Base-by-base conservation (phyloP, 2,888 invertebrate genomes). In the Caenorhabditis becei region DNA sequence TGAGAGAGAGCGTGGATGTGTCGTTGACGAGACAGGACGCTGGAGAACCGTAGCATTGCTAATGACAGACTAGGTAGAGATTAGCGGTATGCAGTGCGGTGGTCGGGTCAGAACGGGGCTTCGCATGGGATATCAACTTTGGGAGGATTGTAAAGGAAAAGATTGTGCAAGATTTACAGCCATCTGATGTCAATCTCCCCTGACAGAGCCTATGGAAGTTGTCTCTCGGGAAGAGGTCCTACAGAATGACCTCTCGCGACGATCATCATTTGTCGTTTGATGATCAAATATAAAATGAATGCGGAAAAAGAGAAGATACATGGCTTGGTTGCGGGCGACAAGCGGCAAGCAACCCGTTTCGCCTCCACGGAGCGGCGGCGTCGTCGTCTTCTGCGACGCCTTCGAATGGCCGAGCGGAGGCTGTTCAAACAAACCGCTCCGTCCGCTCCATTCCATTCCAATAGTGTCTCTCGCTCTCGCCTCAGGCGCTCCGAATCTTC, bases 241-340 rank as follows among this genome's bases (percentile, higher is more conserved):
- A 54, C 23, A 32, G 54, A 63, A 63, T 72, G 72, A 65, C 72
- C 72, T 72, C 58, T 65, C 47, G 56, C 18, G 32, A 65, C 47
- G 47, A 35, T 47, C 63, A 72, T 74, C 59, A 74, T 72, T 51
- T 63, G 44, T 63, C 54, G 49, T 24, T 72, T 58, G 58, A 72
- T 65, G 63, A 65, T 72, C 72, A 72, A 72, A 72, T 72, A 72
- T 72, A 72, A 72, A 65, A 72, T 72, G 63, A 65, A 72, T 72
- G 74, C 59, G 59, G 74, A 66, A 66, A 65, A 74, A 63, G 53
- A 32, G 49, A 72, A 62, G 65, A 74, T 66, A 74, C 72, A 72
- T 72, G 63, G 63, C 63, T 74, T 66, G 56, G 58, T 56, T 66
- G 63, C 47, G 23, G 47, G 35, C 59, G 26, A 62, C 61, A 35